Evolutionary conservation across 2,888 invertebrate species (phyloP).

Genomic region (Acleris literana): DNA sequence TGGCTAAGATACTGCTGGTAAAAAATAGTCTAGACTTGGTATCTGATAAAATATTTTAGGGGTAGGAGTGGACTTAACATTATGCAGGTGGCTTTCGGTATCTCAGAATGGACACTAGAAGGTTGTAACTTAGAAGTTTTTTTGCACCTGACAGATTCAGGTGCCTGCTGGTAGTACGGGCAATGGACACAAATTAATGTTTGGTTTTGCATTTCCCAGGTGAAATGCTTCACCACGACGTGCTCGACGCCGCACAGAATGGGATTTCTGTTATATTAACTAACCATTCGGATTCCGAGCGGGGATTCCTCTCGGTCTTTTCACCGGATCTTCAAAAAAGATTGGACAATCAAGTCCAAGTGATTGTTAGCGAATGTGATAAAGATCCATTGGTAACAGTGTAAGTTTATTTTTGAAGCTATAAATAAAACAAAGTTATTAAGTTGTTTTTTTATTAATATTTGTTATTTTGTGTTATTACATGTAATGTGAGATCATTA

Average conservation of each 20-base stretch:
- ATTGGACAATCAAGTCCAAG: slow-evolving; percentile 80
- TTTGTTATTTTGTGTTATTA: slow-evolving; percentile 32
- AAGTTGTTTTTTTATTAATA: slow-evolving; percentile 45
- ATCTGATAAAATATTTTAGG: too few relatives aligned
- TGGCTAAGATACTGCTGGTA: too few relatives aligned
- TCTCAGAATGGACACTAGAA: too few relatives aligned
- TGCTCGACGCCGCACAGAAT: slow-evolving; percentile 92
- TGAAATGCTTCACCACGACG: slow-evolving; percentile 98
- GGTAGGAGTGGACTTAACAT: too few relatives aligned
- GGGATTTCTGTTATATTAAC: slow-evolving; percentile 92
- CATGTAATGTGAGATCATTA: slow-evolving; percentile 72
- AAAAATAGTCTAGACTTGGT: too few relatives aligned
- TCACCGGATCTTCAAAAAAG: slow-evolving; percentile 58
- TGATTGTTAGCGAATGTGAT: slow-evolving; percentile 89
- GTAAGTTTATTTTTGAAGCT: slow-evolving; percentile 56
- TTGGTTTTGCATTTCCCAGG: slow-evolving; percentile 58
- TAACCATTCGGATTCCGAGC: slow-evolving; percentile 97
- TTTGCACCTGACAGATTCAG: background rate
- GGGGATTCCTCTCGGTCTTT: slow-evolving; percentile 90
- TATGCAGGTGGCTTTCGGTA: too few relatives aligned
- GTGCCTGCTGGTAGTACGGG: background rate
- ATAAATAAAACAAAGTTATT: slow-evolving; percentile 28
- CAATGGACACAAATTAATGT: background rate
- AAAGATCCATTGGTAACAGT: slow-evolving; percentile 90
- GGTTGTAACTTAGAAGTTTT: too few relatives aligned